Evolutionary conservation across 1,140 invertebrate species (phyloP).

Genomic region (Drosophila kikkawai): DNA sequence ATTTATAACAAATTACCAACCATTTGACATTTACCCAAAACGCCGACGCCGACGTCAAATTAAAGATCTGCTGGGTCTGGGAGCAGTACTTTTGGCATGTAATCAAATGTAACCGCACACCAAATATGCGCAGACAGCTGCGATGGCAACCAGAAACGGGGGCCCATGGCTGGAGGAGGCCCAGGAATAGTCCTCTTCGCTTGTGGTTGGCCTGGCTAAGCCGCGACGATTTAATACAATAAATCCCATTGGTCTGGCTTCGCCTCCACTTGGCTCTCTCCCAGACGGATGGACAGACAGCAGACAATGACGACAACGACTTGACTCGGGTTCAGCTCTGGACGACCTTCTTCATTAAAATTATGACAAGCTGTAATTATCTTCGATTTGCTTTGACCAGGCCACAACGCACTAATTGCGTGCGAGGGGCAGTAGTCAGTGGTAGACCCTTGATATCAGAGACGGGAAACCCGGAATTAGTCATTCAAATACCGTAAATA

Average conservation of each 20-base stretch:
- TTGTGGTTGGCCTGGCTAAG: conserved; percentile 57
- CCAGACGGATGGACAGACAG: not conserved
- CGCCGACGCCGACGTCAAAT: conserved; percentile 52
- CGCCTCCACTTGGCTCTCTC: conserved; percentile 9
- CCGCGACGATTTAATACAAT: conserved; percentile 72
- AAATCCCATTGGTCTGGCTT: conserved; percentile 47
- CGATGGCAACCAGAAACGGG: conserved; percentile 7
- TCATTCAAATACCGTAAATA: conserved; percentile 34
- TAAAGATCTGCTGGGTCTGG: conserved; percentile 64
- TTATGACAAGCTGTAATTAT: conserved; percentile 84
- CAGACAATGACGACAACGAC: not conserved
- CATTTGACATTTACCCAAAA: conserved; percentile 81
- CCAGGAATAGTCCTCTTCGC: conserved; percentile 6
- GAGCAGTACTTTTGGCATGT: conserved; percentile 71
- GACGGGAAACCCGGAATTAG: conserved; percentile 36
- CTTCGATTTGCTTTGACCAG: conserved; percentile 79
- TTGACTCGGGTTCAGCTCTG: conserved; percentile 56
- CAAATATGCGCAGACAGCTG: conserved; percentile 65
- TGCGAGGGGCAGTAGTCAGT: conserved; percentile 38
- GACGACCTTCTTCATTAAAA: conserved; percentile 82
- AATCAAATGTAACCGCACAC: conserved; percentile 82
- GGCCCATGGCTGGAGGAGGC: not conserved
- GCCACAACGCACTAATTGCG: conserved; percentile 74
- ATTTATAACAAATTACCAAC: conserved; percentile 82
- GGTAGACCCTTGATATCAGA: conserved; percentile 37